Evolutionary conservation across 2,797 vertebrate species (phyloP), one percentile per base, ranked within the genome.

Genomic region (Poecilia wingei): DNA sequence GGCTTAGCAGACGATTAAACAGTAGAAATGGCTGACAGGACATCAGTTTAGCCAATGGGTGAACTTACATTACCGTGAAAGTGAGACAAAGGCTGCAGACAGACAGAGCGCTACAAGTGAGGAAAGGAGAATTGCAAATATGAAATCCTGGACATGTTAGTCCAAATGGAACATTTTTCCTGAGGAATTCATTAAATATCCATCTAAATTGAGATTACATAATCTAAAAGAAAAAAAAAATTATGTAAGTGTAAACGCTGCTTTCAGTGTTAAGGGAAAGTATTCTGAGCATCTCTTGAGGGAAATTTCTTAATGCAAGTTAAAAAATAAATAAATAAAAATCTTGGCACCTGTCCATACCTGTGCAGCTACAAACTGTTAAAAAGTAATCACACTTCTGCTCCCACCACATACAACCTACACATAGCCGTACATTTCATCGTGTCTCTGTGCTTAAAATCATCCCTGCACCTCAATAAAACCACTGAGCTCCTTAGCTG

Each of bases 401-500:
- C 73, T 10, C 22, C 77, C 20, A 10, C 13, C 49, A 57, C n/a
- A 46, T 73, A 73, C 77, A 88, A 84, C 87, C 86, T 51, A 51
- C 82, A 79, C 73, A 84, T 68, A 75, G 73, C 18, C 74, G 51
- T 74, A 83, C 75, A 85, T 76, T 79, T 75, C 80, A 39, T 83
- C 87, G 86, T 72, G 66, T 72, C 74, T 84, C 77, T 55, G 74
- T 78, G 69, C 75, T 82, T 90, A 81, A 80, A 75, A 85, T 90
- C 72, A 72, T 78, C 61, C 82, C 82, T 81, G 82, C 78, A 84
- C 82, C 79, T 87, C 87, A 88, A 82, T 92, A 85, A 90, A 93
- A 84, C 79, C 76, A 79, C 82, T 12, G 79, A 79, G 80, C 80
- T 80, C 79, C 77, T 88, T 88, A 86, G 88, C 89, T 90, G 86